Evolutionary conservation across 2,113 vertebrate genomes (phyloP), one percentile per base, ranked within the genome.

Genomic region (Mastomys coucha): DNA sequence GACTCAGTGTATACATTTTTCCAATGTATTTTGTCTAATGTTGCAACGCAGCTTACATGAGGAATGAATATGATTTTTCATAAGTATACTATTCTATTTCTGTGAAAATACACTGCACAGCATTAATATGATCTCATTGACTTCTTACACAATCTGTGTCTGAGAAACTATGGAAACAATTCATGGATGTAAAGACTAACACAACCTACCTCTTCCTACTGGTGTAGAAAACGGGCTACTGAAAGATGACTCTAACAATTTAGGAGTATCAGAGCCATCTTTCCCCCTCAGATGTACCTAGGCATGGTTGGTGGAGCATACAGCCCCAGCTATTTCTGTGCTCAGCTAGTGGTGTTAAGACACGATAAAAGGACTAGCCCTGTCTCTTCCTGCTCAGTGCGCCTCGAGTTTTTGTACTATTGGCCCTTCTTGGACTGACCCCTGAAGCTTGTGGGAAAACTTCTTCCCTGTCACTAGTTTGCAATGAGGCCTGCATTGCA

Each of bases 361-460:
- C 53, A 1, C 22, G 58, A 39, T 36, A 63, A 94, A 86, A 77
- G 82, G 4, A 42, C 42, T 31, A 77, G 89, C 24, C 63, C 42
- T 2, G 20, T 82, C 36, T 96, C 65, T 92, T 93, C 70, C 63
- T 89, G 70, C 16, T 78, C 5, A 1, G 0, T 2, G 20, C 14
- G 60, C 33, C 81, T 53, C 0, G 31, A 51, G 70, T 87, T 45
- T 45, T 88, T 39, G 22, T 22, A 80, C 49, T 63, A 33, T 33
- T 4, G 63, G 58, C 26, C 56, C 87, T 93, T 89, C 91, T 95
- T 39, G 24, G n/a, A 28, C 53, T 91, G 76, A 96, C 31, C 89
- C 92, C 70, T 93, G 58, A 85, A 95, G 89, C 72, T 86, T 75
- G 28, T 69, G 65, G 94, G 73, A 81, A 67, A 39, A 87, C 73